Base-by-base conservation (phyloP, 1,140 invertebrate genomes). In the Heliconius melpomene region DNA sequence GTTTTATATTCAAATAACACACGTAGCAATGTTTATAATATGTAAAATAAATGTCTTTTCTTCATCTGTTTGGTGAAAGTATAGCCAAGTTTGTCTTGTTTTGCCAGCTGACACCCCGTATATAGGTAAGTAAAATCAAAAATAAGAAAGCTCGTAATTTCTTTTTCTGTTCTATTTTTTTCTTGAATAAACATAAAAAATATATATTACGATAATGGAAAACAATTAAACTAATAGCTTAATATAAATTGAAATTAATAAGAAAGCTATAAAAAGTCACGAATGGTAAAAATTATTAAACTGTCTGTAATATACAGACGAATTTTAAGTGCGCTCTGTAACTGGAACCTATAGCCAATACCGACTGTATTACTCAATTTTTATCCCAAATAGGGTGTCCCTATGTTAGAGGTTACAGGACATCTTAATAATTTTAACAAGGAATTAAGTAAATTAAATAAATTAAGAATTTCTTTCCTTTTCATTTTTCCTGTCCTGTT, bases 281-380 rank as follows among this genome's bases (percentile, higher is more conserved):
- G 26, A 13, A 66, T 26, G n/a, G 3, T 29, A 66, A 66, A 66
- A 16, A 16, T 11, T 66, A 29, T 57, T 66, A 66, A 66, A 29
- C n/a, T 46, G 13, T 46, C 40, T 46, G 40, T 46, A 46, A 66
- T 66, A 66, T 66, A 29, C n/a, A 20, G 32, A 46, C 3, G 73
- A 81, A 78, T 52, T 83, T 83, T 73, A 54, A 75, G 74, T 73
- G 78, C 74, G 52, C 46, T 72, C 76, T 78, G 78, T 81, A 81
- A 81, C 50, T 77, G 60, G 66, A 72, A 75, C 57, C 76, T 78
- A 78, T 78, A 75, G 77, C 38, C 72, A 75, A 78, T 81, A 81
- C 60, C 52, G 75, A 50, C 76, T 66, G 74, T 54, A 77, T 78
- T 78, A 52, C 74, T 73, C 46, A 60, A 60, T 66, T 81, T 72